These are phyloP conservation scores for Phaonia tiefii DNA, from an alignment of 2,888 invertebrate genomes.

Conservation along the genomic window DNA sequence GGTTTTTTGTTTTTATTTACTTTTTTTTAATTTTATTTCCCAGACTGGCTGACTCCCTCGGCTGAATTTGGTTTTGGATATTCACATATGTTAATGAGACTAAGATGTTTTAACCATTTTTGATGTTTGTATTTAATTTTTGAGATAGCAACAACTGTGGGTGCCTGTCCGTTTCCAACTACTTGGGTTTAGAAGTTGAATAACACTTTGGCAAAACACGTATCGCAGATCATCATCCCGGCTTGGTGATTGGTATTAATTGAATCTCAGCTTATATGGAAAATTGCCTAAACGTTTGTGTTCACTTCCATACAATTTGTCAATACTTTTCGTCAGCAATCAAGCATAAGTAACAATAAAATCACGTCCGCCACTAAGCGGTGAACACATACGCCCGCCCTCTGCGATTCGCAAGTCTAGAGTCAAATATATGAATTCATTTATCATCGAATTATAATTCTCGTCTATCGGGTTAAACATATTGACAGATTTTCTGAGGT, in stretches of 20 bases:
- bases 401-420: not conserved
- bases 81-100: no score
- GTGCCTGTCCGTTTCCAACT: slow-evolving; percentile 20
- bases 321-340: slow-evolving; percentile 47
- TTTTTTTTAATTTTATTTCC: no score
- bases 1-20: no score
- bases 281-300: slow-evolving; percentile 48
- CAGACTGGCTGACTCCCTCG: no score
- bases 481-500: no score
- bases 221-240: slow-evolving; percentile 38
- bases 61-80: no score
- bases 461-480: no score
- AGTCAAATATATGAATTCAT: not conserved
- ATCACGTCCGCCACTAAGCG: slow-evolving; percentile 7
- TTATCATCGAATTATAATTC: not conserved
- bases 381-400: not conserved
- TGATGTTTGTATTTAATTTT: no score
- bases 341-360: slow-evolving; percentile 44
- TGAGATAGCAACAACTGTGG: slow-evolving; percentile 9
- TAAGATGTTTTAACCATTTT: no score
- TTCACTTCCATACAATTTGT: slow-evolving; percentile 45
- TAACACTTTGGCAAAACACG: slow-evolving; percentile 43
- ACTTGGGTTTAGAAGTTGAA: slow-evolving; percentile 37
- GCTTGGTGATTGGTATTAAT: slow-evolving; percentile 38
- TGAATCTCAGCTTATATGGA: slow-evolving; percentile 45